Conservation (phyloP, 2,113 vertebrate genomes). For the Gambusia holbrooki region DNA sequence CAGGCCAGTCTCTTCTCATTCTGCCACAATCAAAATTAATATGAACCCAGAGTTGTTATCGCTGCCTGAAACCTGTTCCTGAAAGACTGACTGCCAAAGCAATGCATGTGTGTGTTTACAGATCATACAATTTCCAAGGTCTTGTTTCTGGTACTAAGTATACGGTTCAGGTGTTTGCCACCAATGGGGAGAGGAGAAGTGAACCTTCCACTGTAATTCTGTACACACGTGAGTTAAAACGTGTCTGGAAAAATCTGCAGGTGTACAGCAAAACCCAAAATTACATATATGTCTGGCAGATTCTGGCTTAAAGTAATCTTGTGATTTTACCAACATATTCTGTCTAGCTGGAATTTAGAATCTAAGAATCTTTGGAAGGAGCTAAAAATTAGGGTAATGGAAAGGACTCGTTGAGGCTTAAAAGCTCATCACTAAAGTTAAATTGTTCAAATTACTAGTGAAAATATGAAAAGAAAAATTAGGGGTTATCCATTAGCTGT, state of each 20-base stretch:
- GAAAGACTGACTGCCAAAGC: conserved; percentile 10
- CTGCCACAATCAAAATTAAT: conserved; percentile 8
- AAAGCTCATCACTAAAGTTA: too few relatives aligned
- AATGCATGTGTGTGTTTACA: conserved; percentile 42
- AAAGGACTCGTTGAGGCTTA: too few relatives aligned
- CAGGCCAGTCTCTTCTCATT: conserved; percentile 71
- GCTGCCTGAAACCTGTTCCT: background rate
- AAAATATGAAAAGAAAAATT: too few relatives aligned
- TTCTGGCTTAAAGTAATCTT: too few relatives aligned
- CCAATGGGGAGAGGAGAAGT: conserved; percentile 80
- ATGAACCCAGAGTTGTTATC: conserved; percentile 17
- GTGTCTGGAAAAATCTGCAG: background rate
- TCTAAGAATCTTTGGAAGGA: too few relatives aligned
- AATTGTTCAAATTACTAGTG: too few relatives aligned
- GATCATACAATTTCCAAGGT: conserved; percentile 73
- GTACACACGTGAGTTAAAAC: conserved; percentile 78
- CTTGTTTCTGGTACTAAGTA: conserved; percentile 82
- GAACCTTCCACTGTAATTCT: conserved; percentile 64
- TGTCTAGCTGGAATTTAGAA: too few relatives aligned
- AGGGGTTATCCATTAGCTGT: too few relatives aligned
- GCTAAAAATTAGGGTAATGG: too few relatives aligned
- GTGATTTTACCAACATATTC: too few relatives aligned
- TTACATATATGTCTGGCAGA: too few relatives aligned
- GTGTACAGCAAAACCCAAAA: background rate
- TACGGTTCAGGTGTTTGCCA: conserved; percentile 77